Evolutionary conservation across 1,140 invertebrate genomes (phyloP).

Genomic region (Linepithema humile): DNA sequence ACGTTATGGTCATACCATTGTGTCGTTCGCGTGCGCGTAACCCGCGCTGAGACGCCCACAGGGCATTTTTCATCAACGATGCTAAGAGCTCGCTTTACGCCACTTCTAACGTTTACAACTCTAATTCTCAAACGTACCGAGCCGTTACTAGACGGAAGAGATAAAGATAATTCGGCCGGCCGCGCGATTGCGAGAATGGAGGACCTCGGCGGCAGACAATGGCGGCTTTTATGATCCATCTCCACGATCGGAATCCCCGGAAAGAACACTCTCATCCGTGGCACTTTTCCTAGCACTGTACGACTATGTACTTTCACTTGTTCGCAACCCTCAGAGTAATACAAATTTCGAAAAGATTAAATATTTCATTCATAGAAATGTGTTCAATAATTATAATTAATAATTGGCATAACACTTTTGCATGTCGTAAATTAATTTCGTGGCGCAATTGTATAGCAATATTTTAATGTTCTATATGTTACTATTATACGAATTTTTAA

Average conservation of each 20-base stretch:
- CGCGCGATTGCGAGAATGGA: background rate
- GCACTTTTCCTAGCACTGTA: slow-evolving; percentile 8
- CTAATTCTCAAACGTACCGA: slow-evolving; percentile 27
- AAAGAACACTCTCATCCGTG: background rate
- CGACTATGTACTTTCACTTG: background rate
- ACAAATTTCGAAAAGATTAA: background rate
- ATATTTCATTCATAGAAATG: background rate
- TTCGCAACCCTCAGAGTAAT: background rate
- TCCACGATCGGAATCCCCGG: slow-evolving; percentile 23
- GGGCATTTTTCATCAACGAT: slow-evolving; percentile 3
- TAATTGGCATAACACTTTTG: background rate
- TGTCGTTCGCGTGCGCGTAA: slow-evolving; percentile 14
- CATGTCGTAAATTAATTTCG: background rate
- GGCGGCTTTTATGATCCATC: slow-evolving; percentile 32
- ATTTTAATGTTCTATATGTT: background rate
- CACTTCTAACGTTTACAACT: slow-evolving; percentile 7
- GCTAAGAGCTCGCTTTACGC: background rate
- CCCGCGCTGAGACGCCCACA: background rate
- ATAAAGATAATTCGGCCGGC: slow-evolving; percentile 48
- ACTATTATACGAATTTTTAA: background rate
- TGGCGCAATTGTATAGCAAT: background rate
- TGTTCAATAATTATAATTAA: background rate
- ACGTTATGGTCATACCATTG: slow-evolving; percentile 34
- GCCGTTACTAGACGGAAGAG: slow-evolving; percentile 8
- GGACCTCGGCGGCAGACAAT: background rate